Evolutionary conservation across 2,797 vertebrate species (phyloP).

Genomic region (Gastrophryne carolinensis): DNA sequence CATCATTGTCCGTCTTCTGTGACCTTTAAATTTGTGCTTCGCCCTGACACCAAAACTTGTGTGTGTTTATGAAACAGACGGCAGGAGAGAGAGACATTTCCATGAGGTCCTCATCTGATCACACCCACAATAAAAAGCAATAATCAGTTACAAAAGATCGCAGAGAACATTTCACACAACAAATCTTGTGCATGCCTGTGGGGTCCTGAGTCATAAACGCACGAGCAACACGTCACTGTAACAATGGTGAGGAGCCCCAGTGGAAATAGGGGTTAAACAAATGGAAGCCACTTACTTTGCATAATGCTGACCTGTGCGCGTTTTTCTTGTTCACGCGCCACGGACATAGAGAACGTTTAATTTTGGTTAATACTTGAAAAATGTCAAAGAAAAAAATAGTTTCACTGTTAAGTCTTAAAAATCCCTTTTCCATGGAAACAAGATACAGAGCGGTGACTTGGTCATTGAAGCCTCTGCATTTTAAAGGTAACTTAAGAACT

Average conservation of each 20-base stretch:
- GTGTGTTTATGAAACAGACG: too few species aligned
- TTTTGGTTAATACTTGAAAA: background rate
- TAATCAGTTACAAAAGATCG: background rate
- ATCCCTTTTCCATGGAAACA: background rate
- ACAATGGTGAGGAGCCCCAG: too few species aligned
- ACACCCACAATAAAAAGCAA: background rate
- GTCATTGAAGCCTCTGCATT: too few species aligned
- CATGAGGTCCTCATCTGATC: background rate
- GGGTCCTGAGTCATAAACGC: too few species aligned
- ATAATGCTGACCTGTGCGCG: background rate
- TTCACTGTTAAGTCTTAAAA: background rate
- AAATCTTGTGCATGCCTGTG: too few species aligned
- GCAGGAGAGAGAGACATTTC: background rate
- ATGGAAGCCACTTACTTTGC: conserved; percentile 4
- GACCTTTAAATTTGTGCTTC: too few species aligned
- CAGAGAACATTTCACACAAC: background rate
- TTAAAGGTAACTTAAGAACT: too few species aligned
- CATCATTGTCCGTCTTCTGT: too few species aligned
- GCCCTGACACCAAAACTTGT: too few species aligned
- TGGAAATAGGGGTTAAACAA: conserved; percentile 16
- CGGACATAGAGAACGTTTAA: background rate
- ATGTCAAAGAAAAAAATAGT: too few species aligned
- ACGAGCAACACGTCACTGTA: too few species aligned
- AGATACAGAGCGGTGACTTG: too few species aligned
- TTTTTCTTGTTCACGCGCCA: background rate